Evolutionary conservation across 2,888 invertebrate genomes (phyloP).

Genomic region (Nomada flava): DNA sequence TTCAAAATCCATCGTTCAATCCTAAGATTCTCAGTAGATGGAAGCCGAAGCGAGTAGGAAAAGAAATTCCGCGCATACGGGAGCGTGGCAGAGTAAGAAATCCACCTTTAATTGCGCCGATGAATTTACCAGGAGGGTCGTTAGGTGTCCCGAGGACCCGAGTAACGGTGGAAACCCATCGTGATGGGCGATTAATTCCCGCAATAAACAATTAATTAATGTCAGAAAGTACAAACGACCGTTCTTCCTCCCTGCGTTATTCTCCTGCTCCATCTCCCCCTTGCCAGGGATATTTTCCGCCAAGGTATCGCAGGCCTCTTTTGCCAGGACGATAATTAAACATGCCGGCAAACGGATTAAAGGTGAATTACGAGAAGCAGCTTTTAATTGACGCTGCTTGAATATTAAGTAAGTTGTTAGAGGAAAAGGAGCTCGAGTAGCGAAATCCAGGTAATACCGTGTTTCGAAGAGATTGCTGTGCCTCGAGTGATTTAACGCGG

Average conservation of each 20-base stretch:
- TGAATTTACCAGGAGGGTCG: conserved; percentile 51
- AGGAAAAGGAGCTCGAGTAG: background rate
- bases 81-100: conserved; percentile 16
- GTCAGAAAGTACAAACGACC: conserved; percentile 35
- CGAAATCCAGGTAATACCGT: conserved; percentile 14
- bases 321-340: conserved; percentile 43
- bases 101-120: conserved; percentile 48
- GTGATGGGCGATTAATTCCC: conserved; percentile 51
- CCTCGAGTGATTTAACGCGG: conserved; percentile 28
- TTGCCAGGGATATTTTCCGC: conserved; percentile 23
- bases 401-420: conserved; percentile 51
- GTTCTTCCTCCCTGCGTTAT: conserved; percentile 12
- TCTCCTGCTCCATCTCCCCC: background rate
- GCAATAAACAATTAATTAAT: conserved; percentile 63
- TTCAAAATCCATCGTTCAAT: too few relatives aligned
- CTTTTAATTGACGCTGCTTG: conserved; percentile 50
- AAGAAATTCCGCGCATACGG: background rate
- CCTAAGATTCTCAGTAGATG: too few relatives aligned
- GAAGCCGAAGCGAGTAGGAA: too few relatives aligned
- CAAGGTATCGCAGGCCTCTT: background rate
- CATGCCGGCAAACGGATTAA: conserved; percentile 39
- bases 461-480: conserved; percentile 37
- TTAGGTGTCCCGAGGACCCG: conserved; percentile 16
- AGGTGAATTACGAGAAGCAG: conserved; percentile 48
- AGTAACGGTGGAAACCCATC: background rate